Conservation (phyloP, 2,888 invertebrate genomes). For the Apoda limacodes region DNA sequence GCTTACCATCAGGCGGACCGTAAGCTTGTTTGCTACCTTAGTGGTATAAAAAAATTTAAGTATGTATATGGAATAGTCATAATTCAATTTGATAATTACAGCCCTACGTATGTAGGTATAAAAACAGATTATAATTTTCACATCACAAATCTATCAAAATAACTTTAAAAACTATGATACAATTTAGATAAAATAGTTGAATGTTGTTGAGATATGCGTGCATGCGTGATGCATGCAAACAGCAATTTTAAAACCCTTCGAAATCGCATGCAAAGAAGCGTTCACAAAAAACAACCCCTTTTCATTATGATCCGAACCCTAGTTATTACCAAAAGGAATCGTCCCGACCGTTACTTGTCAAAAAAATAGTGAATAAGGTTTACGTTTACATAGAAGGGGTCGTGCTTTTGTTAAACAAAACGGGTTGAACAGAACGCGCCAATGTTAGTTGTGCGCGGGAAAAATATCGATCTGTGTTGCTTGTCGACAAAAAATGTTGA, state of each 20-base stretch:
- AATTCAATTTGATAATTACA: no score
- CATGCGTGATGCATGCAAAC: slow-evolving; percentile 52
- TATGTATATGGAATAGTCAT: no score
- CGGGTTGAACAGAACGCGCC: slow-evolving; percentile 35
- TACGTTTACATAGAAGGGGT: slow-evolving; percentile 53
- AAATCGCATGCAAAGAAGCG: slow-evolving; percentile 52
- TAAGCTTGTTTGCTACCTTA: no score
- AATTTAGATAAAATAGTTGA: no score
- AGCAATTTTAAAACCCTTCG: slow-evolving; percentile 41
- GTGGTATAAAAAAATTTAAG: no score
- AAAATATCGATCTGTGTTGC: slow-evolving; percentile 52
- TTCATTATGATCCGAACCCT: slow-evolving; percentile 48
- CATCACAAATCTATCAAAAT: no score
- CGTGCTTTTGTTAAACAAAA: slow-evolving; percentile 40
- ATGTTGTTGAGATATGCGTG: no score
- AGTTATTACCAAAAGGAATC: slow-evolving; percentile 60
- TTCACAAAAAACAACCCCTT: slow-evolving; percentile 53
- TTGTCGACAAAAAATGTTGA: slow-evolving; percentile 48
- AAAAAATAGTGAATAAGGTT: slow-evolving; percentile 62
- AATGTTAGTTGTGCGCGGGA: slow-evolving; percentile 48
- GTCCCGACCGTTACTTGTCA: slow-evolving; percentile 51
- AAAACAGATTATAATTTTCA: no score
- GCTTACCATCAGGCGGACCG: no score
- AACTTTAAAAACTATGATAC: no score
- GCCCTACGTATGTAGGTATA: no score